Evolutionary conservation across 2,797 vertebrate species (phyloP).

Genomic region (Pipistrellus kuhlii): DNA sequence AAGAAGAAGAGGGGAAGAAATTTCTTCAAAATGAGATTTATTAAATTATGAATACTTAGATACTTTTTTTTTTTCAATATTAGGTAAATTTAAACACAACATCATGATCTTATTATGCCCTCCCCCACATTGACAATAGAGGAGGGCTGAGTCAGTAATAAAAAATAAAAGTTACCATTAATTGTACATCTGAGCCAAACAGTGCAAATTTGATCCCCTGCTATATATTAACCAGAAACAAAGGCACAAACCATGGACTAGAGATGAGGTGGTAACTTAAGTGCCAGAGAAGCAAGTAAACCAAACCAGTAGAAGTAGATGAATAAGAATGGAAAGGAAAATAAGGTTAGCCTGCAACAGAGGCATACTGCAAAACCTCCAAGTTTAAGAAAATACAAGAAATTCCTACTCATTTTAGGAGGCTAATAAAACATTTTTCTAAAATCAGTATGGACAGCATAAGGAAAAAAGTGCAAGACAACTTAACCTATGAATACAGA

Average conservation of each 20-base stretch:
- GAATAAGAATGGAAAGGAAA: not conserved
- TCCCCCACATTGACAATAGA: not conserved
- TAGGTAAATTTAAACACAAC: not conserved
- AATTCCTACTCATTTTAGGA: not conserved
- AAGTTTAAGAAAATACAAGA: not conserved
- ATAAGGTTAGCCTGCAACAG: not conserved
- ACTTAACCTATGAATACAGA: constrained; percentile 12
- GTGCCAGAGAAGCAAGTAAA: not conserved
- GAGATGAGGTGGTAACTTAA: not conserved
- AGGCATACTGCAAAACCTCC: not conserved
- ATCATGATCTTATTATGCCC: not conserved
- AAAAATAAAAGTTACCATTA: not conserved
- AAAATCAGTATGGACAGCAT: not conserved
- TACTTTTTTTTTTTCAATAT: not conserved
- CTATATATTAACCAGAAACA: not conserved
- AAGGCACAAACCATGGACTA: not conserved
- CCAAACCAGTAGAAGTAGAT: not conserved
- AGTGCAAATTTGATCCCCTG: not conserved
- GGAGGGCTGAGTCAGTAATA: not conserved
- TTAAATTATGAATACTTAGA: not conserved
- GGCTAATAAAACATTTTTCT: not conserved
- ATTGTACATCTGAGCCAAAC: not conserved
- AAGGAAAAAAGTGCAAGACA: not conserved
- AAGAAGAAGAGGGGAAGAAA: not conserved
- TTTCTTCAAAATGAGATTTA: constrained; percentile 22